Evolutionary conservation across 1,140 invertebrate genomes (phyloP).

Genomic region (Brachionus koreanus): DNA sequence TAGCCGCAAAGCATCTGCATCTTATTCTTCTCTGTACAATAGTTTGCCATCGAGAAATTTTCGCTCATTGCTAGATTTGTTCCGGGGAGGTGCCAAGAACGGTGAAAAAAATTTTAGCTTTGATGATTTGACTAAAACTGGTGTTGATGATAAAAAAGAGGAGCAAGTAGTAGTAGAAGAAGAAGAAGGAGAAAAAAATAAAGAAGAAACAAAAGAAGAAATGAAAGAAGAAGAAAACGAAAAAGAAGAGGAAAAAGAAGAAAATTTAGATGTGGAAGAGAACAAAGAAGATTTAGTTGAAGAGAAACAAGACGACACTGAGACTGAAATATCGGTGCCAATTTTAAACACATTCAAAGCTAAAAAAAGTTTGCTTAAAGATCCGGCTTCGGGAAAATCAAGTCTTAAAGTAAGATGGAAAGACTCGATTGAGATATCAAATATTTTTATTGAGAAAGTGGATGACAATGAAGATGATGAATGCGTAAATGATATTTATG

Average conservation of each 20-base stretch:
- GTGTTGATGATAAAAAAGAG: neutral
- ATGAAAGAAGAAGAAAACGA: neutral
- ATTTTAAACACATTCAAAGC: neutral
- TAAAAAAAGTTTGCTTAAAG: constrained; percentile 11
- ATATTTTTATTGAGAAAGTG: constrained; percentile 18
- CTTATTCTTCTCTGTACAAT: neutral
- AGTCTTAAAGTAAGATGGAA: constrained; percentile 41
- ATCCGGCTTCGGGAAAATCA: neutral
- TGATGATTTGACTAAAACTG: neutral
- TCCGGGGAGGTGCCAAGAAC: neutral
- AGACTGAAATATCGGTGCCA: neutral
- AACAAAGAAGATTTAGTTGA: neutral
- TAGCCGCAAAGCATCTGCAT: neutral
- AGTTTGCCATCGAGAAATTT: constrained; percentile 22
- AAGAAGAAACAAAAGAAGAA: neutral
- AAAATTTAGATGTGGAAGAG: neutral
- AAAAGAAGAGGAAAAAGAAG: neutral
- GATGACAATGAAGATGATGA: constrained; percentile 18
- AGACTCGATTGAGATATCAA: constrained; percentile 42
- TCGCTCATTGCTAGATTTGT: neutral
- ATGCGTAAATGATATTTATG: constrained; percentile 23
- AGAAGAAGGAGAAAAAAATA: too few relatives aligned
- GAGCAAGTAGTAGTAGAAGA: neutral
- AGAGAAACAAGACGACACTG: neutral
- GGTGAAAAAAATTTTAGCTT: neutral